Base-by-base conservation (phyloP, 2,888 invertebrate species). In the Reticulitermes lucifugus region DNA sequence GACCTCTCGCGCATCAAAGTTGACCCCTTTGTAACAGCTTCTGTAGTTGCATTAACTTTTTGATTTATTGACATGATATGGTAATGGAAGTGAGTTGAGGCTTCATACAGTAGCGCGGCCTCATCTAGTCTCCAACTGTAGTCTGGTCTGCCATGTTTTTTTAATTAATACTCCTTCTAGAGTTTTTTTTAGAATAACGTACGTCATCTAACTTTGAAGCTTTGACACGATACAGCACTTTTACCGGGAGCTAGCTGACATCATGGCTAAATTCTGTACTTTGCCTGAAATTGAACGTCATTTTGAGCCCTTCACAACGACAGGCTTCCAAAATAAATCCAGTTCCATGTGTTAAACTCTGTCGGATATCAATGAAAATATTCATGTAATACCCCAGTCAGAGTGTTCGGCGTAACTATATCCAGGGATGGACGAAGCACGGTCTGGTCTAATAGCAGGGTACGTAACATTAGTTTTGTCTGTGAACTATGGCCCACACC, bases 221-320 rank as follows among this genome's bases (percentile, higher is more conserved):
- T 77, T 46, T 77, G 46, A 81, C 81, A 81, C 81, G 81, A 81
- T 43, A 81, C 81, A 81, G 70, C 81, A 81, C 81, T 81, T 81
- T 81, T 81, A 70, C 12, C 55, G 21, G 12, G 81, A 81, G 59
- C 70, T 14, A 21, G 73, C 35, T 73, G 35, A 73, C 73, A 41
- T 73, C 35, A 41, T 41, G 73, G 29, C 73, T 41, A 73, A 73
- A 29, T 73, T 41, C 73, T 41, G 73, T 41, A 73, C 73, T 73
- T 73, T 41, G 73, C 41, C 73, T 73, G 73, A 73, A 73, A 73
- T 41, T 41, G 73, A 41, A 73, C 25, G 73, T 73, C 73, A 73
- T 41, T 25, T 41, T 73, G 73, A 65, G 25, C 65, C 25, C 65
- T 65, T n/a, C 25, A 5, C 65, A 5, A 14, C 10, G 65, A 65